Conservation (phyloP, 2,113 vertebrate species). For the Nansenia antarctica region DNA sequence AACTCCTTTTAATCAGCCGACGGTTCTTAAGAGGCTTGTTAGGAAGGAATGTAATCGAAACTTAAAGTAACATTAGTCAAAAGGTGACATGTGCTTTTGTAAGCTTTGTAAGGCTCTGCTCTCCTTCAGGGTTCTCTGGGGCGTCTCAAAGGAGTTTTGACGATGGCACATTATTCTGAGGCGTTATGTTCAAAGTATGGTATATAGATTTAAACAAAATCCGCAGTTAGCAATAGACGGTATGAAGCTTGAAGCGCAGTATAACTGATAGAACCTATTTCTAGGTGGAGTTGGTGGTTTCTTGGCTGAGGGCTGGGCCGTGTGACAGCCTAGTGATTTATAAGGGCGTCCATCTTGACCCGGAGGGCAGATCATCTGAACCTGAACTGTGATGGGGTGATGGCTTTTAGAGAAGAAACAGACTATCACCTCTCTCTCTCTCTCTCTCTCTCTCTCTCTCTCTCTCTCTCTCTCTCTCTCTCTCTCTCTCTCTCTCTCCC, state of each 20-base stretch:
- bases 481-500: no score
- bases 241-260: no score
- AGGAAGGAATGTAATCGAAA: conserved; percentile 69
- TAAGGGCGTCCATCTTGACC: neutral
- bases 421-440: conserved; percentile 18
- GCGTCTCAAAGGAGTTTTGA: conserved; percentile 31
- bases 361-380: neutral
- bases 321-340: no score
- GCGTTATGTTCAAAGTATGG: no score
- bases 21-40: conserved; percentile 58
- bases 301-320: no score
- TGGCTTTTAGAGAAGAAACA: no score
- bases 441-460: conserved; percentile 54
- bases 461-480: conserved; percentile 44
- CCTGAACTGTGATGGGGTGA: neutral
- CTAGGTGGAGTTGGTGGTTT: no score
- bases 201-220: no score
- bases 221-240: no score
- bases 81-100: conserved; percentile 47
- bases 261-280: no score
- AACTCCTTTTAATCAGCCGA: conserved; percentile 67
- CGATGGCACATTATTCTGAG: conserved; percentile 30
- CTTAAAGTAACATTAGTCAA: conserved; percentile 60
- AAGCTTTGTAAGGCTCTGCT: conserved; percentile 40
- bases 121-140: conserved; percentile 39